phyloP scores from a whole-genome alignment of 2,888 invertebrate genomes.

The Stenodema calcarata region DNA sequence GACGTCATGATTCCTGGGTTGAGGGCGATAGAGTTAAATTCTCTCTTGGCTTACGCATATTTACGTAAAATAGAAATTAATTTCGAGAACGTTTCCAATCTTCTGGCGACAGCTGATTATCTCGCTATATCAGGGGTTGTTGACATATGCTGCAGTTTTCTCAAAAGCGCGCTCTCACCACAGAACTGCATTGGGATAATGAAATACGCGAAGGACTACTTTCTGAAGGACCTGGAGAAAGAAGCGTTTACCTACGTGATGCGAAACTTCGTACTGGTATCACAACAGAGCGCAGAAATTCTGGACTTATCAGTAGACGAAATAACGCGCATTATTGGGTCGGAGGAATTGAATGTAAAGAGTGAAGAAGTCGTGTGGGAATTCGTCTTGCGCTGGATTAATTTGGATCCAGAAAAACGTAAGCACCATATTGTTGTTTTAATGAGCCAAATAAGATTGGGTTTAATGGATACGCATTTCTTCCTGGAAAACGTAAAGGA shows the following conservation, averaged over 20 bases:
- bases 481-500: constrained; percentile 90
- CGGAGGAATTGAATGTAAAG: constrained; percentile 85
- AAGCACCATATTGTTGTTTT: constrained; percentile 78
- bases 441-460: constrained; percentile 80
- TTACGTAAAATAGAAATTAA: constrained; percentile 77
- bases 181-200: constrained; percentile 85
- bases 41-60: constrained; percentile 85
- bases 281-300: constrained; percentile 74
- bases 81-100: constrained; percentile 78
- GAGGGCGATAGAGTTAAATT: constrained; percentile 76
- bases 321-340: constrained; percentile 76
- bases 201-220: constrained; percentile 80
- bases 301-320: constrained; percentile 75
- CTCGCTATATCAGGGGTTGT: constrained; percentile 83
- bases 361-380: constrained; percentile 90
- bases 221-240: constrained; percentile 74
- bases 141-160: constrained; percentile 79
- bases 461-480: constrained; percentile 85
- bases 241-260: constrained; percentile 75
- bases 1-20: constrained; percentile 80
- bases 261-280: constrained; percentile 75
- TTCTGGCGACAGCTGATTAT: constrained; percentile 87
- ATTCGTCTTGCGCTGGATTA: constrained; percentile 85
- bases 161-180: constrained; percentile 72
- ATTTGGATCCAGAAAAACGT: constrained; percentile 75